Percentiles rank a stretch among this genome's conserved stretches.
Evolutionary conservation across 2,888 invertebrate species (phyloP).

Genomic region (Drymonia ruficornis): DNA sequence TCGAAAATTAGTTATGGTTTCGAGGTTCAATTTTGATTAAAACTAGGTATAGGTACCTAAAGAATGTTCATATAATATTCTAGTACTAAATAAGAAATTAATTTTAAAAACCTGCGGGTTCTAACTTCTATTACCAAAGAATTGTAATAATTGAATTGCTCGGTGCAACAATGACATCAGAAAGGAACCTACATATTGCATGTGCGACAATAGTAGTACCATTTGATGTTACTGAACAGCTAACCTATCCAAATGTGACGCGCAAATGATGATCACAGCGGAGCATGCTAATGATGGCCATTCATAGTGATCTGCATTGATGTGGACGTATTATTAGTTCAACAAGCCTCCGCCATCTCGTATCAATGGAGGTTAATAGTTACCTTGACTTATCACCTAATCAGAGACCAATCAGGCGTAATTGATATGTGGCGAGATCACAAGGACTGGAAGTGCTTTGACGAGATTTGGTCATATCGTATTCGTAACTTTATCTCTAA

Average conservation of each 20-base stretch:
- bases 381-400: slow-evolving; percentile 48
- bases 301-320: slow-evolving; percentile 77
- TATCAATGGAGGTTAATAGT: slow-evolving; percentile 44
- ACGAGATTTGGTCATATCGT: too few species aligned
- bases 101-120: too few species aligned
- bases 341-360: slow-evolving; percentile 46
- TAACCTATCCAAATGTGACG: slow-evolving; percentile 12
- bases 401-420: slow-evolving; percentile 35
- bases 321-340: slow-evolving; percentile 64
- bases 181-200: too few species aligned
- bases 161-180: too few species aligned
- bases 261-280: slow-evolving; percentile 65
- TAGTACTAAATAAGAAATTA: too few species aligned
- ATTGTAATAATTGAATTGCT: too few species aligned
- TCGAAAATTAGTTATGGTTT: too few species aligned
- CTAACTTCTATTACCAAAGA: too few species aligned
- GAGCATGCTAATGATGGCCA: slow-evolving; percentile 70
- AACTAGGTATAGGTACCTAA: too few species aligned
- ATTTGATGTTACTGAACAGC: neutral
- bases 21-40: too few species aligned
- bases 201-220: neutral
- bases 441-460: neutral
- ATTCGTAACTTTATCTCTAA: too few species aligned
- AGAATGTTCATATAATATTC: too few species aligned
- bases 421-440: slow-evolving; percentile 23